Conservation (phyloP, 2,888 invertebrate genomes). For the Neoitamus cyanurus region DNA sequence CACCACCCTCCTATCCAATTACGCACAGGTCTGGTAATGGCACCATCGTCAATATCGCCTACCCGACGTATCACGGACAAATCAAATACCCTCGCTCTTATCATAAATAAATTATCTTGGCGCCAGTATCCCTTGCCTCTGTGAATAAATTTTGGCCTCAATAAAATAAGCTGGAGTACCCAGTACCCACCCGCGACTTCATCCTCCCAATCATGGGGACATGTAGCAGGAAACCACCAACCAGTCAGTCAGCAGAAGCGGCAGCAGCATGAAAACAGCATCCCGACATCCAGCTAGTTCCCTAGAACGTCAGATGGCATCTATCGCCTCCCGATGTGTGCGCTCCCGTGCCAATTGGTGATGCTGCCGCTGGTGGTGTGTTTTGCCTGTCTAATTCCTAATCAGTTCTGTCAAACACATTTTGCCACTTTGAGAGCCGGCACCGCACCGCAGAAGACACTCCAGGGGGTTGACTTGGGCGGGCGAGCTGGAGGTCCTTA, state of each 20-base stretch:
- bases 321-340: neutral
- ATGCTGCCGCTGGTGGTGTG: neutral
- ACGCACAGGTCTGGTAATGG: neutral
- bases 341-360: neutral
- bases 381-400: conserved; percentile 50
- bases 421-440: conserved; percentile 29
- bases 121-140: conserved; percentile 26
- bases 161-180: neutral
- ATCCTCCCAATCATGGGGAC: neutral
- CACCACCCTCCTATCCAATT: neutral
- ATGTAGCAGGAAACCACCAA: neutral
- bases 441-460: neutral
- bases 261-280: conserved; percentile 8
- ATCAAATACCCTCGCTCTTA: conserved; percentile 24
- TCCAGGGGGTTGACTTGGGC: neutral
- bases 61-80: neutral
- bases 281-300: neutral
- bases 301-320: neutral
- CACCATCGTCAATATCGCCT: conserved; percentile 1
- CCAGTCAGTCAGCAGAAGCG: neutral
- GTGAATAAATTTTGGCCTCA: conserved; percentile 13
- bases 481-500: neutral
- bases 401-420: conserved; percentile 50
- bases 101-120: conserved; percentile 44
- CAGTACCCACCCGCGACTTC: neutral